Evolutionary conservation across 2,888 invertebrate species (phyloP), one percentile per base, ranked within the genome.

Genomic region (Dasysyrphus tricinctus): DNA sequence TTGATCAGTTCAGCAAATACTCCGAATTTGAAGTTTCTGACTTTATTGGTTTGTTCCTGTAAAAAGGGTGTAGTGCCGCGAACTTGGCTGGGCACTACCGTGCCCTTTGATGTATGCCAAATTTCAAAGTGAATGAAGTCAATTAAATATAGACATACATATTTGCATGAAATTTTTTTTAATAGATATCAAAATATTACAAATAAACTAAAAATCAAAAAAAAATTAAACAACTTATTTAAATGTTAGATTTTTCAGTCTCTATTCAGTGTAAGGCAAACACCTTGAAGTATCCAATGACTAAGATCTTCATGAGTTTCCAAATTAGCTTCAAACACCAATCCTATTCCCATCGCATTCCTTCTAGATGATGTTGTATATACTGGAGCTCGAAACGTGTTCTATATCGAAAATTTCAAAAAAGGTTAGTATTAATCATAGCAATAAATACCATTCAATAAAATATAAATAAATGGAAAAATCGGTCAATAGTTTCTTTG

Each of bases 221-320:
- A 2, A 47, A 47, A 8, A 11, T 12, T 4, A 42, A n/a, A 42
- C n/a, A n/a, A n/a, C 16, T 49, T 19, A 4, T 49, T 19, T 1
- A 11, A 19, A 19, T 11, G 0, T 11, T 47, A 9, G 14, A 1
- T 14, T 3, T 14, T 14, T 54, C n/a, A 54, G n/a, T 98, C 98
- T 0, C 96, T 96, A 92, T 98, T 98, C 90, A 98, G 94, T 76
- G 96, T 94, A 70, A 98, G 94, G 91, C 97, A 97, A 86, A 97
- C 97, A 12, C 98, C 97, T 92, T 98, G 97, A 63, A 98, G 93
- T 44, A 97, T 94, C 98, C 98, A 98, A 91, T 97, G 97, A 90
- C 97, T 97, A 88, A 94, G 93, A 91, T 98, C 97, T 90, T 97
- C 96, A 0, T 95, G 92, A 0, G 97, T 97, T 88, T 94, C 95